phyloP scores from a whole-genome alignment of 1,140 invertebrate species.

The Scaptomyza hsui region DNA sequence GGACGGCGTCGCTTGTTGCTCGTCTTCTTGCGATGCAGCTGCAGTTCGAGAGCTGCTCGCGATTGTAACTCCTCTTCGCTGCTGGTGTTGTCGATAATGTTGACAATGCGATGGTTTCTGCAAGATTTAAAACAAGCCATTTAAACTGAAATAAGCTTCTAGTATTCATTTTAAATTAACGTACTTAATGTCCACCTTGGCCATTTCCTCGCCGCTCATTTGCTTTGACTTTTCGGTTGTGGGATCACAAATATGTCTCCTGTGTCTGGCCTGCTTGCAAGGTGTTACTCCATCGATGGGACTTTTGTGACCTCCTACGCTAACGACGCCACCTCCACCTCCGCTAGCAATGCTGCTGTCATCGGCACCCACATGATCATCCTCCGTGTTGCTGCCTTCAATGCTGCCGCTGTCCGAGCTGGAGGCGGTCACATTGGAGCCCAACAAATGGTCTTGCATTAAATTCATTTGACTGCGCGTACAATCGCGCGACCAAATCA shows the following conservation, averaged over 20 bases:
- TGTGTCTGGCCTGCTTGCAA: slow-evolving; percentile 84
- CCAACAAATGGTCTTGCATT: slow-evolving; percentile 85
- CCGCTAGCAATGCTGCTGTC: slow-evolving; percentile 81
- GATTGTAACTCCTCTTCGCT: slow-evolving; percentile 78
- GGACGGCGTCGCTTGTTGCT: slow-evolving; percentile 77
- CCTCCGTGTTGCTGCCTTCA: slow-evolving; percentile 91
- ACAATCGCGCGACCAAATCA: slow-evolving; percentile 92
- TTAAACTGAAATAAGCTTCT: neutral
- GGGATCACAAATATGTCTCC: slow-evolving; percentile 73
- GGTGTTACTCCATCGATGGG: slow-evolving; percentile 84
- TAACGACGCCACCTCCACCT: slow-evolving; percentile 34
- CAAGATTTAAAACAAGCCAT: neutral
- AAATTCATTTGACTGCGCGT: slow-evolving; percentile 85
- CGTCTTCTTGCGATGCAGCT: slow-evolving; percentile 69
- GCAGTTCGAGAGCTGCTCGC: slow-evolving; percentile 55
- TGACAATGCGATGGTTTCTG: slow-evolving; percentile 80
- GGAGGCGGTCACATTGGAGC: slow-evolving; percentile 85
- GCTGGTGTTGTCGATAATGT: slow-evolving; percentile 82
- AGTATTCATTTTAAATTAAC: too few relatives aligned
- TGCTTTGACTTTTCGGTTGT: slow-evolving; percentile 71
- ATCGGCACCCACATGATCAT: slow-evolving; percentile 86
- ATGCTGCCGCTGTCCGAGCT: slow-evolving; percentile 90
- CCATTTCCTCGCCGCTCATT: slow-evolving; percentile 63
- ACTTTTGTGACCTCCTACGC: slow-evolving; percentile 67
- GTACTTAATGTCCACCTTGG: slow-evolving; percentile 73